phyloP scores from a whole-genome alignment of 2,888 invertebrate species.

The Drosophila lutescens region DNA sequence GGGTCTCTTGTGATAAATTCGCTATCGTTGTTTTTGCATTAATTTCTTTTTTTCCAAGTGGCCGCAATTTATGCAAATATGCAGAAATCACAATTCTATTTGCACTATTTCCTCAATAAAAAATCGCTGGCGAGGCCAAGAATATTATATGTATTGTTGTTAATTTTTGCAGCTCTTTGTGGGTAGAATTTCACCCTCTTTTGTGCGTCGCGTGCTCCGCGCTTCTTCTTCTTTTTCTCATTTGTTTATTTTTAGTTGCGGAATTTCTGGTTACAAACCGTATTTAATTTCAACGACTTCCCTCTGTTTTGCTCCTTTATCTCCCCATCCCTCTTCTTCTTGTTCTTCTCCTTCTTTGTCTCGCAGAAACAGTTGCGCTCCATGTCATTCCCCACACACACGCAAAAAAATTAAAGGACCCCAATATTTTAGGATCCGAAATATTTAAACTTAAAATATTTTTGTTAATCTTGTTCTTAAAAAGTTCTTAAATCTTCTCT shows the following conservation, averaged over 20 bases:
- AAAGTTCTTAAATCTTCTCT: no score
- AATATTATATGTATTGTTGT: conserved; percentile 18
- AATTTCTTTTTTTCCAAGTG: conserved; percentile 46
- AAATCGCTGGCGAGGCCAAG: conserved; percentile 14
- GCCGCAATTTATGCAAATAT: conserved; percentile 60
- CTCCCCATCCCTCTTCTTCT: conserved; percentile 1
- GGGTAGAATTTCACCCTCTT: conserved; percentile 13
- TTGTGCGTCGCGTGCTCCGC: conserved; percentile 50
- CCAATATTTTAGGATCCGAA: neutral
- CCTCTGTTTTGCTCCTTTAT: conserved; percentile 16
- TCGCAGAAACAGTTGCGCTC: conserved; percentile 59
- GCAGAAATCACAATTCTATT: conserved; percentile 48
- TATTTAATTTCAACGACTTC: conserved; percentile 65
- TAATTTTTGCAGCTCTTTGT: conserved; percentile 23
- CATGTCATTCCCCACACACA: conserved; percentile 29
- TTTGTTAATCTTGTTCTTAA: no score
- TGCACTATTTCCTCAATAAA: conserved; percentile 38
- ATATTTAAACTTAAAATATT: no score
- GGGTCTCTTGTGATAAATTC: conserved; percentile 30
- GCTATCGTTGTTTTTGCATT: conserved; percentile 31
- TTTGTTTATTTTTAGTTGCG: conserved; percentile 68
- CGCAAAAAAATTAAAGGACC: neutral
- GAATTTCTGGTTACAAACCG: conserved; percentile 68
- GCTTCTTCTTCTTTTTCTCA: conserved; percentile 27
- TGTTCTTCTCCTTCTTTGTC: conserved; percentile 48